Base-by-base conservation (phyloP, 2,113 vertebrate species). In the Dipodomys spectabilis region DNA sequence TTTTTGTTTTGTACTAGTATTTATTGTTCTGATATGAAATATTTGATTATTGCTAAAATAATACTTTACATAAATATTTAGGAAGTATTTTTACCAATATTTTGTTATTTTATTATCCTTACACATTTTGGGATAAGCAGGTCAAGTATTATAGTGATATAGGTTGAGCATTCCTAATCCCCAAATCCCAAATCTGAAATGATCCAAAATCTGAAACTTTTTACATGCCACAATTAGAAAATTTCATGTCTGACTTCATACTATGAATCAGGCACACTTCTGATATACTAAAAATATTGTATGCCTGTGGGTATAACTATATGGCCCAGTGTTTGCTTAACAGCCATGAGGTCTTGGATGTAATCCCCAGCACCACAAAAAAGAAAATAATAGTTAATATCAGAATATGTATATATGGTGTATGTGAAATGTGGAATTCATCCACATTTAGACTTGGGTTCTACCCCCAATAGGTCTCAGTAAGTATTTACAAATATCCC, bases 11-110 rank as follows among this genome's bases (percentile, higher is more conserved):
- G 28, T 35, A 9, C 9, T 64, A 39, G 12, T 90, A 81, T 87
- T 68, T 94, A 60, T 57, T 86, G 62, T 91, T 91, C n/a, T 78
- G 32, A 67, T 84, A 94, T 88, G 64, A 86, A 88, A 94, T 25
- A 88, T 79, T 85, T 62, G 30, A 25, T 93, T 88, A n/a, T 88
- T 88, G 39, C 91, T 28, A 92, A 90, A 92, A 39, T 68, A 86
- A 18, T 39, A 39, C 22, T 35, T 92, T 27, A 82, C 0, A 18
- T 93, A 86, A 78, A 10, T 91, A 68, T 69, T 88, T 81, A 65
- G 39, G 23, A 65, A 77, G 1, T 57, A 44, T 90, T 94, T 84
- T 82, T 16, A 39, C 19, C 49, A 57, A 77, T 12, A 49, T 88
- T 84, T 94, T 71, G 45, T 67, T 39, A 64, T 69, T 49, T 91